Conservation (phyloP, 2,888 invertebrate genomes). For the Synergus gifuensis region DNA sequence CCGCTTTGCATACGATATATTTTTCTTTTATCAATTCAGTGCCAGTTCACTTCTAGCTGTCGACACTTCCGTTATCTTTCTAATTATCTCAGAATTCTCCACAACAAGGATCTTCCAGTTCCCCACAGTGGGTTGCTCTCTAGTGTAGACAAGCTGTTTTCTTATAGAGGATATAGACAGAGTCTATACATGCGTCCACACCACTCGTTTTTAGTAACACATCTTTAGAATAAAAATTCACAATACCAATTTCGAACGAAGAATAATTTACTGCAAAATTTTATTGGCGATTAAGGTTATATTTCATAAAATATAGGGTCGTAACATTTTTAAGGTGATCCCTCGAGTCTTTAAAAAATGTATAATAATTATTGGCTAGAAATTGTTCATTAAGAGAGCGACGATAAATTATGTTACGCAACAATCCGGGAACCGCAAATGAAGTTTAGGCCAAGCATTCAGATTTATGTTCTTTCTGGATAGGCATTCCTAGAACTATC, state of each 20-base stretch:
- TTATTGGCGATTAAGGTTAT: neutral
- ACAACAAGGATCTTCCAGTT: conserved; percentile 3
- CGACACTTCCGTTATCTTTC: conserved; percentile 32
- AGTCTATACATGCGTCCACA: neutral
- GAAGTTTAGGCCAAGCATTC: conserved; percentile 50
- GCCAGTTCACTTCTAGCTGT: conserved; percentile 41
- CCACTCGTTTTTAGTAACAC: neutral
- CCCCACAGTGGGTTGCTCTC: neutral
- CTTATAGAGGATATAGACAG: neutral
- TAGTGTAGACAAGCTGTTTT: neutral
- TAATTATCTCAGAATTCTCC: conserved; percentile 35
- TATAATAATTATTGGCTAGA: conserved; percentile 46
- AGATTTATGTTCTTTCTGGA: conserved; percentile 60
- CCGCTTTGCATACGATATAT: conserved; percentile 69
- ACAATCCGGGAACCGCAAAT: conserved; percentile 48
- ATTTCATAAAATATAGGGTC: conserved; percentile 20
- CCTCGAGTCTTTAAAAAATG: conserved; percentile 22
- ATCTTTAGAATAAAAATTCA: neutral
- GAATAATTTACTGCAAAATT: neutral
- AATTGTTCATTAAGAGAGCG: conserved; percentile 51
- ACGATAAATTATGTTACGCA: conserved; percentile 51
- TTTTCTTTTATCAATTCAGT: conserved; percentile 41
- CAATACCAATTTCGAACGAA: neutral
- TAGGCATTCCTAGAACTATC: conserved; percentile 60
- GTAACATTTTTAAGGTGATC: conserved; percentile 14